Evolutionary conservation across 2,113 vertebrate species (phyloP).

Genomic region (Myotis yumanensis): DNA sequence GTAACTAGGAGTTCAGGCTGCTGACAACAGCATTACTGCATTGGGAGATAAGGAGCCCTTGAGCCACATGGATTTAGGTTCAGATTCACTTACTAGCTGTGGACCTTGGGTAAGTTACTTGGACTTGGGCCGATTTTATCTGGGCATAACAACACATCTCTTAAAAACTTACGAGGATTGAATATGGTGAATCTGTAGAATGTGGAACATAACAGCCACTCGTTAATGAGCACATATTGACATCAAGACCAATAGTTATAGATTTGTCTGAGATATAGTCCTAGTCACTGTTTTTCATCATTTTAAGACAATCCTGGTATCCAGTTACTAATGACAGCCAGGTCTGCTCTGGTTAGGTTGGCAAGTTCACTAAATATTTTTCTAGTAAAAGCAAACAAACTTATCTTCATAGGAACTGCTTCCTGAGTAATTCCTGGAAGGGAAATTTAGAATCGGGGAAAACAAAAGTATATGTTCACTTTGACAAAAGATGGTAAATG

Average conservation of each 20-base stretch:
- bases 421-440: background rate
- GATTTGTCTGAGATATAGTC: background rate
- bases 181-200: background rate
- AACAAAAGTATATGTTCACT: background rate
- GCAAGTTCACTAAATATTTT: background rate
- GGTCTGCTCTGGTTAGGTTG: background rate
- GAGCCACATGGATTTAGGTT: background rate
- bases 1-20: background rate
- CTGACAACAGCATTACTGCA: background rate
- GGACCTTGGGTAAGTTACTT: background rate
- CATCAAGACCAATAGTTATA: background rate
- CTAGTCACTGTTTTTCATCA: background rate
- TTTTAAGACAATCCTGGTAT: background rate
- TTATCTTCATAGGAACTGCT: background rate
- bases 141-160: background rate
- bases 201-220: background rate
- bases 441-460: background rate
- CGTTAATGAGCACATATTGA: background rate
- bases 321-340: background rate
- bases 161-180: background rate
- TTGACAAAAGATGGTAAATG: constrained; percentile 40
- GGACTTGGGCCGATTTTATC: background rate
- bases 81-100: background rate
- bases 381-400: background rate
- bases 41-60: background rate